Percentiles rank a stretch among this genome's conserved stretches.
phyloP scores from a whole-genome alignment of 2,797 vertebrate species.

The Pipistrellus nathusii region DNA sequence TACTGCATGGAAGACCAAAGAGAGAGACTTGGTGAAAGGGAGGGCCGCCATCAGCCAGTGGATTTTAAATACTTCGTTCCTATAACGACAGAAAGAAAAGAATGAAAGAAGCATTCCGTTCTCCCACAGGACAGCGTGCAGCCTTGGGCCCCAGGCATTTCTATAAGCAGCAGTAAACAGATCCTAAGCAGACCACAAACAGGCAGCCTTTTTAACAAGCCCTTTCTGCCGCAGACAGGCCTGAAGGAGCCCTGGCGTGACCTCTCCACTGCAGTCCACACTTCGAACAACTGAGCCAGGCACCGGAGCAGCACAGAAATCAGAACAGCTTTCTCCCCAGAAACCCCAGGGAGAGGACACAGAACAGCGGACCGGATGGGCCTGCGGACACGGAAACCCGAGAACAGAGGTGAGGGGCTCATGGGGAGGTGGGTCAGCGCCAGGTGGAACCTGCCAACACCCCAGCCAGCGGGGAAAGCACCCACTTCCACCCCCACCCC shows the following conservation, averaged over 20 bases:
- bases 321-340: background rate
- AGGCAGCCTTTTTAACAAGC: background rate
- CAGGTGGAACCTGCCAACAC: background rate
- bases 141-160: background rate
- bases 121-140: background rate
- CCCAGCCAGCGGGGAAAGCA: background rate
- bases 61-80: conserved; percentile 93
- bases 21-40: conserved; percentile 93
- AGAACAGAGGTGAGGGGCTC: background rate
- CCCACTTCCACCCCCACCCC: background rate
- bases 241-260: background rate
- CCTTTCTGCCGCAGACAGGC: background rate
- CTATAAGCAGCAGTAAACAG: background rate
- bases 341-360: background rate
- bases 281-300: background rate
- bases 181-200: background rate
- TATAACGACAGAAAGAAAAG: conserved; percentile 67
- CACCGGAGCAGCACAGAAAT: background rate
- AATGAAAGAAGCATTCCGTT: background rate
- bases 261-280: no score
- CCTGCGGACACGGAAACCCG: background rate
- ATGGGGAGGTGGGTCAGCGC: background rate
- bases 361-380: background rate
- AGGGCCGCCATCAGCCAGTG: conserved; percentile 94
- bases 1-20: conserved; percentile 93